Evolutionary conservation across 92 coral and sea anemone genomes (phyloP).

Genomic region (Plumapathes pennacea): DNA sequence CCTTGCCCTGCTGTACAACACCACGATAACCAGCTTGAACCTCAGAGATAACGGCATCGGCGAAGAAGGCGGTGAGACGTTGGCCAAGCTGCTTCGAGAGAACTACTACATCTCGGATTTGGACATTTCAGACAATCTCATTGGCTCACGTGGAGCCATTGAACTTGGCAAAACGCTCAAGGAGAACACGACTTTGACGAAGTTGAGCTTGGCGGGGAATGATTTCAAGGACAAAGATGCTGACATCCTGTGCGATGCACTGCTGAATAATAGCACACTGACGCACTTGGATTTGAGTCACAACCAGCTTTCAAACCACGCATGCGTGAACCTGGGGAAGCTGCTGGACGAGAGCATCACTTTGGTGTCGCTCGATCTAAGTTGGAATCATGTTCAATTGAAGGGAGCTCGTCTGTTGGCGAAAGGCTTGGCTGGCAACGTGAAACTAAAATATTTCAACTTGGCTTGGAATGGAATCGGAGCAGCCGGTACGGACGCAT

Average conservation of each 20-base stretch:
- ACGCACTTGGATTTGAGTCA: slow-evolving; percentile 67
- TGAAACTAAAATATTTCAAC: slow-evolving; percentile 71
- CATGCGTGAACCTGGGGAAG: slow-evolving; percentile 61
- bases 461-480: slow-evolving; percentile 86
- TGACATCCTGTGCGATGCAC: slow-evolving; percentile 51
- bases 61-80: slow-evolving; percentile 73
- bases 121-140: slow-evolving; percentile 77
- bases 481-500: slow-evolving; percentile 65
- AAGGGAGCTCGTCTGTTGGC: slow-evolving; percentile 66
- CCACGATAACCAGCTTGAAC: slow-evolving; percentile 71
- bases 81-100: slow-evolving; percentile 79
- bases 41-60: slow-evolving; percentile 89
- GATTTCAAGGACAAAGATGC: slow-evolving; percentile 73
- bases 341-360: slow-evolving; percentile 74
- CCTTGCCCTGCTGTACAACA: slow-evolving; percentile 68
- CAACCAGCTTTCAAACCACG: slow-evolving; percentile 67
- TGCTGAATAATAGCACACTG: slow-evolving; percentile 54
- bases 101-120: slow-evolving; percentile 80
- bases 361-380: slow-evolving; percentile 55
- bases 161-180: slow-evolving; percentile 74
- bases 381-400: slow-evolving; percentile 88
- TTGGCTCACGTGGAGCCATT: slow-evolving; percentile 37
- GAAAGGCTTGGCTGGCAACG: slow-evolving; percentile 68
- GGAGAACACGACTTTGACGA: slow-evolving; percentile 59
- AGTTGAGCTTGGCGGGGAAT: slow-evolving; percentile 72